These are phyloP conservation scores for Tricholauxania praeusta DNA, from an alignment of 2,888 invertebrate species.

Conservation along the genomic window DNA sequence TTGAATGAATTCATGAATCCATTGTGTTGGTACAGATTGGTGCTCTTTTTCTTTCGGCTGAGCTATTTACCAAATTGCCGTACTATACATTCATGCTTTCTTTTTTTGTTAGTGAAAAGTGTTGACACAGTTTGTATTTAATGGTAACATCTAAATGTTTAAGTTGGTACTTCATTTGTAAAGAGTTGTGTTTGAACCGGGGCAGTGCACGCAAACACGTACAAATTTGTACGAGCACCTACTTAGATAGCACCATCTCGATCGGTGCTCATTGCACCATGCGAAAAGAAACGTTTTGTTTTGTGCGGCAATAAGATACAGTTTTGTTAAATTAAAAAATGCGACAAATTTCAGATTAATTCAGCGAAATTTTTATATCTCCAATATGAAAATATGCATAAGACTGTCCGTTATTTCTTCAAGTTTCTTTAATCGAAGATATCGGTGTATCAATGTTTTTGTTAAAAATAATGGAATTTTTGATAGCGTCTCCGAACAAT, in stretches of 20 bases:
- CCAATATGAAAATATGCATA: too few relatives aligned
- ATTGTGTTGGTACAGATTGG: not conserved
- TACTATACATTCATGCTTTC: not conserved
- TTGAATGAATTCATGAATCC: not conserved
- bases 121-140: conserved; percentile 7
- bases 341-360: not conserved
- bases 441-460: too few relatives aligned
- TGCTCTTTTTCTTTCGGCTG: not conserved
- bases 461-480: too few relatives aligned
- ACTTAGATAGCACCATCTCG: not conserved
- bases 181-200: too few relatives aligned
- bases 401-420: too few relatives aligned
- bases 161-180: too few relatives aligned
- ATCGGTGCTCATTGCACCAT: conserved; percentile 13
- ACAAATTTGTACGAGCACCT: not conserved
- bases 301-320: conserved; percentile 2
- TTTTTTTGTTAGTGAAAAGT: not conserved
- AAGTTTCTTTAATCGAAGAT: too few relatives aligned
- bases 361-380: not conserved
- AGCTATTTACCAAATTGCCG: not conserved
- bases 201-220: not conserved
- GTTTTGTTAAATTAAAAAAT: conserved; percentile 11
- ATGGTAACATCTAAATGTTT: not conserved
- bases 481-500: too few relatives aligned
- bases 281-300: conserved; percentile 16